phyloP scores from a whole-genome alignment of 2,797 vertebrate species.

The Hippoglossus hippoglossus region DNA sequence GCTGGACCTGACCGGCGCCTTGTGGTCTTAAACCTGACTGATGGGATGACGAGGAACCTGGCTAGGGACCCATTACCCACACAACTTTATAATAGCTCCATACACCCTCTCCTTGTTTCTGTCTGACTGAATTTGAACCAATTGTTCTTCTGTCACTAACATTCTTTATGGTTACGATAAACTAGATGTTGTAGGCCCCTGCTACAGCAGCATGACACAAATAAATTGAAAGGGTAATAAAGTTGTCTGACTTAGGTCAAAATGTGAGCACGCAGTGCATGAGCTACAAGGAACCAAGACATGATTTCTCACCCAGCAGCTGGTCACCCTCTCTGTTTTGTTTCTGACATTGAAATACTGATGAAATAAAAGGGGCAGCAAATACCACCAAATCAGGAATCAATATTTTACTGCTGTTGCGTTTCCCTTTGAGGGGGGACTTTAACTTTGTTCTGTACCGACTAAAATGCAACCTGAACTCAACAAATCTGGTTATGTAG shows the following conservation, averaged over 20 bases:
- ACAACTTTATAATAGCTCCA: conserved; percentile 77
- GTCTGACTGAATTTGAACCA: conserved; percentile 72
- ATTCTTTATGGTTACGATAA: conserved; percentile 81
- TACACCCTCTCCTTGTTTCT: conserved; percentile 52
- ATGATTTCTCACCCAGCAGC: conserved; percentile 48
- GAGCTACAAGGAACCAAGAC: conserved; percentile 24
- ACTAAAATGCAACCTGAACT: conserved; percentile 64
- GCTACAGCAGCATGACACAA: conserved; percentile 61
- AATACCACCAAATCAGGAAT: conserved; percentile 42
- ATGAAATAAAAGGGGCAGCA: conserved; percentile 56
- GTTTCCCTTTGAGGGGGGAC: conserved; percentile 48
- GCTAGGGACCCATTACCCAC: conserved; percentile 73
- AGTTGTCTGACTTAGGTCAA: conserved; percentile 62
- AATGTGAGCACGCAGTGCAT: conserved; percentile 43
- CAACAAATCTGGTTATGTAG: conserved; percentile 70
- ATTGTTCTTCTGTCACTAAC: conserved; percentile 75
- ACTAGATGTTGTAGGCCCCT: conserved; percentile 57
- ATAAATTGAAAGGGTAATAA: conserved; percentile 75
- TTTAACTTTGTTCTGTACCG: conserved; percentile 72
- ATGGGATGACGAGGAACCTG: conserved; percentile 74
- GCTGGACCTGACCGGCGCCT: conserved; percentile 51
- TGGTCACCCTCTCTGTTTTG: conserved; percentile 39
- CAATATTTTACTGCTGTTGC: conserved; percentile 50
- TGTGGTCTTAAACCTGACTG: conserved; percentile 80
- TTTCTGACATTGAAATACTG: conserved; percentile 53